A percentile compares a stretch with the other conserved stretches of the same genome.
These are phyloP conservation scores for Perodicticus potto DNA, from an alignment of 2,797 vertebrate genomes.

Conservation along the genomic window DNA sequence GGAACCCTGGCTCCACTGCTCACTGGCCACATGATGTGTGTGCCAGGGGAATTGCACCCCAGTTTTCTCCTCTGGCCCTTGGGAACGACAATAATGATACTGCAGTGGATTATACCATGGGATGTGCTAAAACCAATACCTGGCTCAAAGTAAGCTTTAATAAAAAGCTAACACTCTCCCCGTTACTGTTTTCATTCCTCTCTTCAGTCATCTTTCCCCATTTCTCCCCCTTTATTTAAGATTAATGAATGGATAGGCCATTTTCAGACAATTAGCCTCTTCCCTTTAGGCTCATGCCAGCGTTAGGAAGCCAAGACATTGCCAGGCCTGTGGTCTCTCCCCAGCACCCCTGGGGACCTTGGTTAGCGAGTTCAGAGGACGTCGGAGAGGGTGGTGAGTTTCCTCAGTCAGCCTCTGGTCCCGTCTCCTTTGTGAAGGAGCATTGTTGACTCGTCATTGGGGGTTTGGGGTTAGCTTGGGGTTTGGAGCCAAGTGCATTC, in stretches of 20 bases:
- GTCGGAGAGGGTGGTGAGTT: constrained; percentile 46
- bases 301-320: not conserved
- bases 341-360: constrained; percentile 20
- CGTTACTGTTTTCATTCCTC: not conserved
- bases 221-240: not conserved
- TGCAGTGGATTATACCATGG: rapidly evolving
- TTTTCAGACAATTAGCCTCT: constrained; percentile 31
- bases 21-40: rapidly evolving
- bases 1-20: too few species aligned
- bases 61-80: not conserved
- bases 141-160: not conserved
- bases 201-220: not conserved
- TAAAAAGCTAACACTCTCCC: not conserved
- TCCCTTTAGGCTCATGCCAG: not conserved
- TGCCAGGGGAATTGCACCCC: not conserved
- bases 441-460: constrained; percentile 78
- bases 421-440: constrained; percentile 80
- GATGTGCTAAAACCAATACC: rapidly evolving
- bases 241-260: not conserved
- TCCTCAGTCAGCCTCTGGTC: constrained; percentile 9
- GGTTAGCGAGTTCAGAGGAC: constrained; percentile 59
- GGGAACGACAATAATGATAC: not conserved
- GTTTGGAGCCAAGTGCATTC: constrained; percentile 56
- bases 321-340: constrained; percentile 24
- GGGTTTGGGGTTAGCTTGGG: constrained; percentile 78